Evolutionary conservation across 2,797 vertebrate species (phyloP).

Genomic region (Picus viridis): DNA sequence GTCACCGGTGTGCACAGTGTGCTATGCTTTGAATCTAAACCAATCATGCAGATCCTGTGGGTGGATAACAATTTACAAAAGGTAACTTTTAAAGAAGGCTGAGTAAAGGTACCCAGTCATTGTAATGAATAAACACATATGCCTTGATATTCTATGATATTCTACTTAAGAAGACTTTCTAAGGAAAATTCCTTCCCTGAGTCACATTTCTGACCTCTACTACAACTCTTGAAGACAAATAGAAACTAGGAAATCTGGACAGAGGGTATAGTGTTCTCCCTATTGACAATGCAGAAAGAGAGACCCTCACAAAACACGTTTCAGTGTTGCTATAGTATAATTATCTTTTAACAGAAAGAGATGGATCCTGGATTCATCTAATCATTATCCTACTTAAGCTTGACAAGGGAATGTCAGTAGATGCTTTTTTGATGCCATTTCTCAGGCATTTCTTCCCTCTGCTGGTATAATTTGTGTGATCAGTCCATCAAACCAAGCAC

Average conservation of each 20-base stretch:
- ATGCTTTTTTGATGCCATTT: neutral
- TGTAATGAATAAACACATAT: neutral
- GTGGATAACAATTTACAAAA: neutral
- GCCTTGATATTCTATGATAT: neutral
- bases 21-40: neutral
- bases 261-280: neutral
- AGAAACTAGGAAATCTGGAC: neutral
- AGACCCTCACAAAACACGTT: rapidly evolving
- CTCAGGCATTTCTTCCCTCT: neutral
- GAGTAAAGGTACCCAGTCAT: neutral
- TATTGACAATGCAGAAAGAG: neutral
- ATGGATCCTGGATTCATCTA: neutral
- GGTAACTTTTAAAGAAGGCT: neutral
- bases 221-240: neutral
- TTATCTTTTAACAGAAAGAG: neutral
- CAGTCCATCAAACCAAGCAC: neutral
- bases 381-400: neutral
- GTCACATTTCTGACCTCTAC: neutral
- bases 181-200: slow-evolving; percentile 8
- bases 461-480: neutral
- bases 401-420: neutral
- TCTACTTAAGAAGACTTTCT: neutral
- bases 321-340: neutral
- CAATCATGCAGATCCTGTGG: neutral
- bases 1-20: neutral